Percentiles rank a stretch among this genome's conserved stretches.
Evolutionary conservation across 1,140 invertebrate species (phyloP).

Genomic region (Musca domestica): DNA sequence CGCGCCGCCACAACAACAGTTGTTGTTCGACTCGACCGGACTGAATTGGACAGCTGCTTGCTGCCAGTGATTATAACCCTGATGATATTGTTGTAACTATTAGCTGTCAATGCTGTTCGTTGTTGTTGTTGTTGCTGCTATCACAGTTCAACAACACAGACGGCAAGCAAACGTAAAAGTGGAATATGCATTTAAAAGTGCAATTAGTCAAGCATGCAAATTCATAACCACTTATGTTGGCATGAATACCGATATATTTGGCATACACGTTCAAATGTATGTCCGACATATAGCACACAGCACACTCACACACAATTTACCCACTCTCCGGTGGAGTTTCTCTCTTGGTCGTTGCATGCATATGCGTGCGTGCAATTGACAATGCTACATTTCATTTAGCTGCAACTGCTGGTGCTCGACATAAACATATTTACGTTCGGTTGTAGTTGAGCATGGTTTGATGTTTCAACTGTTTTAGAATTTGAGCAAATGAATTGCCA

Average conservation of each 20-base stretch:
- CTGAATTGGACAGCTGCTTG: too few relatives aligned
- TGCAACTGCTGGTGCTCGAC: not conserved
- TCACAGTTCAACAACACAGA: not conserved
- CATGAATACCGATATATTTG: not conserved
- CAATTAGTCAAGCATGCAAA: constrained; percentile 17
- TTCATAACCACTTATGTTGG: constrained; percentile 10
- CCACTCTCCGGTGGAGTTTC: not conserved
- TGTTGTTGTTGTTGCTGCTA: not conserved
- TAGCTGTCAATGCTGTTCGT: too few relatives aligned
- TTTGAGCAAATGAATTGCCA: not conserved
- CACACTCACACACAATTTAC: not conserved
- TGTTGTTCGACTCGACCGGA: not conserved
- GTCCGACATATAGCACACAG: not conserved
- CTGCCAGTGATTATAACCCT: too few relatives aligned
- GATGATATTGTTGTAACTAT: too few relatives aligned
- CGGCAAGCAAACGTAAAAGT: not conserved
- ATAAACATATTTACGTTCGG: not conserved
- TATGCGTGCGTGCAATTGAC: constrained; percentile 8
- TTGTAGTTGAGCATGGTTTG: not conserved
- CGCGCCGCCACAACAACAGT: not conserved
- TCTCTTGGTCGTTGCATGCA: not conserved
- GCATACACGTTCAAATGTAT: not conserved
- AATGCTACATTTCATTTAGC: not conserved
- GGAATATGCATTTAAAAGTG: constrained; percentile 12
- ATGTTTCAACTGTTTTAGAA: not conserved